Conservation (phyloP, 2,888 invertebrate genomes). For the Oegoconia quadripuncta region DNA sequence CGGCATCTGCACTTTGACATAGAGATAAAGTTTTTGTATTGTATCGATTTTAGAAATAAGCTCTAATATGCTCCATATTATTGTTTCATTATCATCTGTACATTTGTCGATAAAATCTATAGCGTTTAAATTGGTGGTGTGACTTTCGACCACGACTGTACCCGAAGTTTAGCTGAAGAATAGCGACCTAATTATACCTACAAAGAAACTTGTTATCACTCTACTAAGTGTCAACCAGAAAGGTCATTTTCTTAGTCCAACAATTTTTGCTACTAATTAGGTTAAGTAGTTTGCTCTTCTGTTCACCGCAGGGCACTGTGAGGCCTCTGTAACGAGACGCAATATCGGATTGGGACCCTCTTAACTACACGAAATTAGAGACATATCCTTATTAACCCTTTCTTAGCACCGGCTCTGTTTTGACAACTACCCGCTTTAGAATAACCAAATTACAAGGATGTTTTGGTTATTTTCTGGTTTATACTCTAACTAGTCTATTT, state of each 20-base stretch:
- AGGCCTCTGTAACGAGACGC: conserved; percentile 50
- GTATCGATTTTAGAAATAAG: too few relatives aligned
- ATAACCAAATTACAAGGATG: conserved; percentile 40
- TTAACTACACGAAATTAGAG: conserved; percentile 57
- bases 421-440: conserved; percentile 43
- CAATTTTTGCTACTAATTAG: conserved; percentile 57
- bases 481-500: conserved; percentile 15
- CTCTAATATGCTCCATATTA: too few relatives aligned
- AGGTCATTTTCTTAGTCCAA: neutral
- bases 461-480: conserved; percentile 33
- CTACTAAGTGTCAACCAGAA: conserved; percentile 8
- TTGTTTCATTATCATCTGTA: too few relatives aligned
- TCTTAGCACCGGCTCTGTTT: conserved; percentile 48
- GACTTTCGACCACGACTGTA: too few relatives aligned
- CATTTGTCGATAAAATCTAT: too few relatives aligned
- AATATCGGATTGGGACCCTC: conserved; percentile 37
- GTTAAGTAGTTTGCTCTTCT: conserved; percentile 62
- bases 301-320: conserved; percentile 50
- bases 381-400: conserved; percentile 66
- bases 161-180: too few relatives aligned
- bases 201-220: neutral
- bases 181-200: too few relatives aligned
- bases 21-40: too few relatives aligned
- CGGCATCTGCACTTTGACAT: too few relatives aligned
- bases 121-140: too few relatives aligned